Evolutionary conservation across 2,888 invertebrate species (phyloP).

Genomic region (Nysson spinosus): DNA sequence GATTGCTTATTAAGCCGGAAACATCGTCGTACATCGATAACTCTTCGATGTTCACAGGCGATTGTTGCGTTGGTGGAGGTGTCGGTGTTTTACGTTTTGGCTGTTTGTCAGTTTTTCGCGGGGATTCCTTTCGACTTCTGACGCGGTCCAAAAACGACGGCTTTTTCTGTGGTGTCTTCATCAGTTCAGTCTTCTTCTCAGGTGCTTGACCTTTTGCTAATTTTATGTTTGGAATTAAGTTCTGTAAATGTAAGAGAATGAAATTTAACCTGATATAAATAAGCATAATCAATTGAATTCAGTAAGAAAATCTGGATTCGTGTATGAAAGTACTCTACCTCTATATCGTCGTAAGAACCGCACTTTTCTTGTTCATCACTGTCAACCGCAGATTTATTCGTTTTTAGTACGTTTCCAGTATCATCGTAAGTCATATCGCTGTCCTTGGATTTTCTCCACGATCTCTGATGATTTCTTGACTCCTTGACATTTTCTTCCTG

Average conservation of each 20-base stretch:
- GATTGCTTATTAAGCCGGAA: slow-evolving; percentile 23
- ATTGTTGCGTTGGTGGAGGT: neutral
- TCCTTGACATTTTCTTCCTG: neutral
- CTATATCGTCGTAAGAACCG: slow-evolving; percentile 51
- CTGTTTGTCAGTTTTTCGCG: slow-evolving; percentile 41
- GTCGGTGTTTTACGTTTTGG: slow-evolving; percentile 14
- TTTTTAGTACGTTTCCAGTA: neutral
- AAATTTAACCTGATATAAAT: neutral
- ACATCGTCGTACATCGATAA: slow-evolving; percentile 64
- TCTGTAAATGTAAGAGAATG: slow-evolving; percentile 10
- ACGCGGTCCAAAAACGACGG: slow-evolving; percentile 69
- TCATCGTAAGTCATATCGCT: slow-evolving; percentile 44
- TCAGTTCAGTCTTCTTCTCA: slow-evolving; percentile 31
- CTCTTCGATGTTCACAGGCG: slow-evolving; percentile 19
- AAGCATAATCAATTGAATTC: no score
- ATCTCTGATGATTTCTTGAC: no score
- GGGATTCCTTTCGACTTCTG: slow-evolving; percentile 51
- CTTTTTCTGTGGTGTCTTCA: slow-evolving; percentile 60
- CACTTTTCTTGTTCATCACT: neutral
- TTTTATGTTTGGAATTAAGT: slow-evolving; percentile 1
- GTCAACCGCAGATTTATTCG: neutral
- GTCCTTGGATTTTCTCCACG: neutral
- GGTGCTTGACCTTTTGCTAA: slow-evolving; percentile 8
- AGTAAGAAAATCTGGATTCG: no score
- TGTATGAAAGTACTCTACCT: slow-evolving; percentile 24